Conservation (phyloP, 2,888 invertebrate species). For the Pycnomerus fuliginosus region DNA sequence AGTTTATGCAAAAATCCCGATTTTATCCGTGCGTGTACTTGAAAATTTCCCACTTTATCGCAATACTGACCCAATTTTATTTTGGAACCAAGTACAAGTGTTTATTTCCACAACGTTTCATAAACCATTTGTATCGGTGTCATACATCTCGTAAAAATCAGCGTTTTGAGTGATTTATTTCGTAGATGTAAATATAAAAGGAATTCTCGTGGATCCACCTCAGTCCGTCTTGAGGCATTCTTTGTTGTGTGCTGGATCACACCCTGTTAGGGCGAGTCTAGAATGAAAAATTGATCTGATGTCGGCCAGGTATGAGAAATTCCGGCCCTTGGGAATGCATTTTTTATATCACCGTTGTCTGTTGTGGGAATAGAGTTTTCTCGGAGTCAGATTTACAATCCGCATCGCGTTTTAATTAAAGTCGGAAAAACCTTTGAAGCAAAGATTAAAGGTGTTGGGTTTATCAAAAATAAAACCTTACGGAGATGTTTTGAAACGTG, state of each 20-base stretch:
- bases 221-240: conserved; percentile 14
- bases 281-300: conserved; percentile 22
- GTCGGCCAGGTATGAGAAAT: conserved; percentile 27
- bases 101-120: background rate
- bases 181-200: background rate
- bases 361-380: conserved; percentile 13
- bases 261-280: conserved; percentile 26
- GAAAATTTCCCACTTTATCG: conserved; percentile 1
- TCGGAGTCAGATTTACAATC: too few relatives aligned
- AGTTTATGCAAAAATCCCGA: background rate
- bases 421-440: too few relatives aligned
- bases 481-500: too few relatives aligned
- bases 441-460: too few relatives aligned
- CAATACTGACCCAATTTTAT: conserved; percentile 4
- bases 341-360: conserved; percentile 9
- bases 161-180: background rate
- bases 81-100: background rate
- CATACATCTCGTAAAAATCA: background rate
- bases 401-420: too few relatives aligned
- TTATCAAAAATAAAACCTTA: too few relatives aligned
- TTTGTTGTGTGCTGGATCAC: conserved; percentile 29
- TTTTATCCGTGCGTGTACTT: conserved; percentile 2
- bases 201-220: conserved; percentile 2
- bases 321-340: conserved; percentile 31
- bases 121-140: background rate